Percentiles rank a stretch among this genome's conserved stretches.
Conservation (phyloP, 2,888 invertebrate genomes). For the Mayetiola destructor region DNA sequence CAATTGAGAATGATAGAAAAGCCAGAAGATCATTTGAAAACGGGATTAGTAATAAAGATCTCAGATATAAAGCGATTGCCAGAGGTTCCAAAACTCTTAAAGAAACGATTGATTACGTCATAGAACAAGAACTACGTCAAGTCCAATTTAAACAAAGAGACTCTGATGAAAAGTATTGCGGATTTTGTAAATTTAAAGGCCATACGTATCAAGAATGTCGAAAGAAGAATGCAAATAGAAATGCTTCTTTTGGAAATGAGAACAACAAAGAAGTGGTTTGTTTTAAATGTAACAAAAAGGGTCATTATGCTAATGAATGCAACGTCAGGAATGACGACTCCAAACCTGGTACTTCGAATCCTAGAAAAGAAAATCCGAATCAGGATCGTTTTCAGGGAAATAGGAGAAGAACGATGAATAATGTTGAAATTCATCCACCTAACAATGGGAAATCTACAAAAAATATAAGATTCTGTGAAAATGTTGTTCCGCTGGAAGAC, state of each 20-base stretch:
- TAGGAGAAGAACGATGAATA: too few species aligned
- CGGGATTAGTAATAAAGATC: background rate
- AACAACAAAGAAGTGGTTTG: background rate
- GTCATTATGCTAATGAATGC: background rate
- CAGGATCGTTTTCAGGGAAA: too few species aligned
- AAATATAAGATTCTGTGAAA: background rate
- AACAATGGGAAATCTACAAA: background rate
- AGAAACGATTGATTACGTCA: background rate
- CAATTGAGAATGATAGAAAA: background rate
- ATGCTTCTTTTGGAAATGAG: background rate
- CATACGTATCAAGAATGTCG: background rate
- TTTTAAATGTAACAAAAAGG: background rate
- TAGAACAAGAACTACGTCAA: background rate
- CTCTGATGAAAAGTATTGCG: background rate
- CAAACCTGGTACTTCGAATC: too few species aligned
- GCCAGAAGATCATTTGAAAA: background rate
- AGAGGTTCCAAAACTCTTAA: background rate
- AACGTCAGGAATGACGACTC: too few species aligned
- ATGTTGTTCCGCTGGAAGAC: background rate
- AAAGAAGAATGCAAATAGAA: background rate
- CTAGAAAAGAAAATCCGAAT: too few species aligned
- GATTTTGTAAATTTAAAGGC: background rate
- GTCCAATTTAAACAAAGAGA: background rate
- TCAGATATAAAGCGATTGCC: background rate
- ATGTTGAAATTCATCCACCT: background rate